Percentiles rank a stretch among this genome's conserved stretches.
Evolutionary conservation across 2,113 vertebrate species (phyloP).

Genomic region (Alosa alosa): DNA sequence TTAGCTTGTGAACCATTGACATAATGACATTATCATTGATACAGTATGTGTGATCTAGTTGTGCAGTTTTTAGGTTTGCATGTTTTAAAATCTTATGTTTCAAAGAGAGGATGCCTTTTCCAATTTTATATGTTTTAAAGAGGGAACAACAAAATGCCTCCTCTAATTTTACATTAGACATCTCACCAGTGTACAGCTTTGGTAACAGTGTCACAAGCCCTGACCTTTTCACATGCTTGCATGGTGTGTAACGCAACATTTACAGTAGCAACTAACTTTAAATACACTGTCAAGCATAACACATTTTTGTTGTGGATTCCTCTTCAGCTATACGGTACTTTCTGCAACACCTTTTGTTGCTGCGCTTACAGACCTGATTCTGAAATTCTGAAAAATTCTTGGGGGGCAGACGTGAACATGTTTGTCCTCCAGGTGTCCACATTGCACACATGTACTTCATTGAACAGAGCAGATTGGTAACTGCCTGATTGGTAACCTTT

Average conservation of each 20-base stretch:
- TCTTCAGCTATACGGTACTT: neutral
- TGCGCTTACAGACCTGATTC: neutral
- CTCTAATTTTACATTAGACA: neutral
- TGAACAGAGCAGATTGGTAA: neutral
- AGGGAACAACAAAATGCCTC: neutral
- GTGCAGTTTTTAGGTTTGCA: too few relatives aligned
- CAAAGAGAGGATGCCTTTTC: neutral
- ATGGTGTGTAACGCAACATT: neutral
- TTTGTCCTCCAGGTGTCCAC: neutral
- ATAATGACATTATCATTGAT: too few relatives aligned
- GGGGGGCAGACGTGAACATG: slow-evolving; percentile 25
- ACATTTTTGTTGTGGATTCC: neutral
- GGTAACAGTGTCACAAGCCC: neutral
- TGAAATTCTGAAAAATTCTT: neutral
- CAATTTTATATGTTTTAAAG: neutral
- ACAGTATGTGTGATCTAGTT: too few relatives aligned
- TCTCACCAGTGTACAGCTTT: neutral
- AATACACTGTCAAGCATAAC: neutral
- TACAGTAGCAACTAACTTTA: neutral
- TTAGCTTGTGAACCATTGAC: too few relatives aligned
- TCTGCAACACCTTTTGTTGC: neutral
- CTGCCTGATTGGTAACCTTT: too few relatives aligned
- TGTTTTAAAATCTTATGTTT: neutral
- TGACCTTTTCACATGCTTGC: neutral
- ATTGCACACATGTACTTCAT: neutral